Conservation (phyloP, 2,797 vertebrate species). For the Silurus aristotelis region DNA sequence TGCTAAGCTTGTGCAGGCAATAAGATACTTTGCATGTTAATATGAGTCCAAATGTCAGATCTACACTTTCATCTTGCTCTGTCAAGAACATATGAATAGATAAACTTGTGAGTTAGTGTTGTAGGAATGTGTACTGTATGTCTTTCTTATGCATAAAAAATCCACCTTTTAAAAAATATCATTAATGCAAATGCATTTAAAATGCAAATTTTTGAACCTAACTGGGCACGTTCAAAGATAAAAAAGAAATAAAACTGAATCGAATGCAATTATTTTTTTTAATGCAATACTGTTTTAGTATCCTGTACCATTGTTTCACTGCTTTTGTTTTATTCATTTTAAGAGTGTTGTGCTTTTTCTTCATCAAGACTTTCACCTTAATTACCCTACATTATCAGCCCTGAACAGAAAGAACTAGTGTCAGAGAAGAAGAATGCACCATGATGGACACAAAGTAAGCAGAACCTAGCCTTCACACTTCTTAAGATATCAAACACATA, state of each 20-base stretch:
- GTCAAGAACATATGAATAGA: not conserved
- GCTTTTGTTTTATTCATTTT: slow-evolving; percentile 29
- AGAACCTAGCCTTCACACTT: not conserved
- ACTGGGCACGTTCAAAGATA: not conserved
- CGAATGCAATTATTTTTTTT: not conserved
- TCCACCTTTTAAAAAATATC: not conserved
- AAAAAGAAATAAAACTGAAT: not conserved
- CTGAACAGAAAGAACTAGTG: slow-evolving; percentile 36
- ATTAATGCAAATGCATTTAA: not conserved
- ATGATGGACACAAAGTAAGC: not conserved
- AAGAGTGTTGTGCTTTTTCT: slow-evolving; percentile 14
- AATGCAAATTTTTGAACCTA: not conserved
- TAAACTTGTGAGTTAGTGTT: not conserved
- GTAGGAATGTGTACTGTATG: not conserved
- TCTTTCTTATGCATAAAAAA: not conserved
- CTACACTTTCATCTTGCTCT: not conserved
- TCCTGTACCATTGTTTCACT: not conserved
- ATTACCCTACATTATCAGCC: slow-evolving; percentile 58
- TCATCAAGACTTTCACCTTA: slow-evolving; percentile 52
- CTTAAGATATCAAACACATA: not conserved
- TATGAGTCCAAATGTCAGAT: not conserved
- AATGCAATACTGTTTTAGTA: not conserved
- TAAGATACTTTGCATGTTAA: not conserved
- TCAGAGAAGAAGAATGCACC: slow-evolving; percentile 31
- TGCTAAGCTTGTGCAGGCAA: not conserved